These are phyloP conservation scores for Oncopodura yosiiana DNA, from an alignment of 1,140 invertebrate genomes.

Conservation along the genomic window DNA sequence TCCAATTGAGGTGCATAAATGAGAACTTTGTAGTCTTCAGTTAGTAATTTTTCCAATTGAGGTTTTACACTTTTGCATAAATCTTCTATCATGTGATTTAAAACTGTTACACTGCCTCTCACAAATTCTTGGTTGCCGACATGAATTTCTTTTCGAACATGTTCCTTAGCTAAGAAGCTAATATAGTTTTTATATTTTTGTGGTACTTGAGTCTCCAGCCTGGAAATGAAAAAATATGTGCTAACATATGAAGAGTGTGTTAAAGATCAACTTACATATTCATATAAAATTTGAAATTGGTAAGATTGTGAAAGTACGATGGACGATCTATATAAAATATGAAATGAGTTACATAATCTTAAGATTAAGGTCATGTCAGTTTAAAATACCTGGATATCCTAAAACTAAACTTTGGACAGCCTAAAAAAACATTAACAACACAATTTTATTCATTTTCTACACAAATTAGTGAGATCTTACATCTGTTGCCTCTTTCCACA, in stretches of 20 bases:
- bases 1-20: conserved; percentile 30
- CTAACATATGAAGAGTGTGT: too few relatives aligned
- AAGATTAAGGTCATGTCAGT: conserved; percentile 39
- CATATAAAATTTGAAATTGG: conserved; percentile 43
- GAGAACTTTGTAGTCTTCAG: conserved; percentile 27
- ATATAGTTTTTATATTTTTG: conserved; percentile 41
- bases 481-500: conserved; percentile 39
- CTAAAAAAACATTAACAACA: conserved; percentile 11
- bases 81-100: conserved; percentile 19
- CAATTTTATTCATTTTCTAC: not conserved
- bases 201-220: conserved; percentile 40
- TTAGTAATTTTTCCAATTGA: conserved; percentile 20
- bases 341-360: conserved; percentile 43
- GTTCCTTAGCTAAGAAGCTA: conserved; percentile 39
- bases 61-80: conserved; percentile 27
- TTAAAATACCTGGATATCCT: conserved; percentile 19
- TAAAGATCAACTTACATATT: too few relatives aligned
- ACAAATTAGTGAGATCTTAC: conserved; percentile 6
- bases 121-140: conserved; percentile 45
- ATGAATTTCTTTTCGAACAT: conserved; percentile 43
- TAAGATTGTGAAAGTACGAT: conserved; percentile 42
- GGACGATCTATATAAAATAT: conserved; percentile 45
- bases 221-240: too few relatives aligned
- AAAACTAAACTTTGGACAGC: conserved; percentile 23
- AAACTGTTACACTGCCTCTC: conserved; percentile 27